Evolutionary conservation across 1,140 invertebrate species (phyloP).

Genomic region (Argopecten irradians): DNA sequence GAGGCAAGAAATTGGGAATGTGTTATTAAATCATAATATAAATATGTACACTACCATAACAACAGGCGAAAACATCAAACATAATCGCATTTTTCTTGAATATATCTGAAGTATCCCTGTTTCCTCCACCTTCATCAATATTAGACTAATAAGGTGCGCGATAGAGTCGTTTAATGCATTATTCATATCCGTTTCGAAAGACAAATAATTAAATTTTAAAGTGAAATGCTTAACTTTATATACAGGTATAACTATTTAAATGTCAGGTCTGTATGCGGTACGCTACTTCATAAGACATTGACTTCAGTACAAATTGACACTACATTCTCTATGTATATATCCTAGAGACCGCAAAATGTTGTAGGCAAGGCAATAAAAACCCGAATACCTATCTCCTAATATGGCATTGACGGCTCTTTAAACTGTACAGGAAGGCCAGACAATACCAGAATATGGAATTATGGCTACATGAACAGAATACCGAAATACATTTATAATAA

Average conservation of each 20-base stretch:
- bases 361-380: not conserved
- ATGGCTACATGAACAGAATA: conserved; percentile 2
- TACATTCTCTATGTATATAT: not conserved
- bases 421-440: not conserved
- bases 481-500: not conserved
- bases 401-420: not conserved
- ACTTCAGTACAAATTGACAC: not conserved
- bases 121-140: not conserved
- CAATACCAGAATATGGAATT: not conserved
- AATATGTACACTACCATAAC: not conserved
- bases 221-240: not conserved
- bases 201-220: not conserved
- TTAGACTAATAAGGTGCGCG: not conserved
- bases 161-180: not conserved
- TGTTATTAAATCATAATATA: not conserved
- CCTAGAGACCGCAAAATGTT: not conserved
- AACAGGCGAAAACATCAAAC: not conserved
- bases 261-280: not conserved
- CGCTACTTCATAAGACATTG: not conserved
- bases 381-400: not conserved
- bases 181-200: conserved; percentile 1
- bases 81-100: not conserved
- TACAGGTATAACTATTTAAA: not conserved
- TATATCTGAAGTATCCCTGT: not conserved
- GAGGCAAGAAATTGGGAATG: not conserved